Percentiles rank a stretch among this genome's conserved stretches.
Evolutionary conservation across 2,113 vertebrate species (phyloP).

Genomic region (Amia ocellicauda): DNA sequence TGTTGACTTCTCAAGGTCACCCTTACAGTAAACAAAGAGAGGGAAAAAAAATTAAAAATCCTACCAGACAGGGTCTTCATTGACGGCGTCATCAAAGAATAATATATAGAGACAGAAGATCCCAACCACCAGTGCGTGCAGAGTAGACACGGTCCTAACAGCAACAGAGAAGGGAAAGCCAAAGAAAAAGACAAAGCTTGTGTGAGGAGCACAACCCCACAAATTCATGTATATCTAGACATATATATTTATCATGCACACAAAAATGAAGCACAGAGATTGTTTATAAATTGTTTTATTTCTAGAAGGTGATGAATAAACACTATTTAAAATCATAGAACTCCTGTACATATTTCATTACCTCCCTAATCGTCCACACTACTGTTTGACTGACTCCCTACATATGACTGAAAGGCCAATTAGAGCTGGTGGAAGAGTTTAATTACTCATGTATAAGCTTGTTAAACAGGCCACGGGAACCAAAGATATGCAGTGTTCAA

Average conservation of each 20-base stretch:
- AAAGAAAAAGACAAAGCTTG: background rate
- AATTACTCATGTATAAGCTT: background rate
- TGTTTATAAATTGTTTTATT: too few relatives aligned
- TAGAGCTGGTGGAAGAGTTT: background rate
- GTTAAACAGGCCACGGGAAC: background rate
- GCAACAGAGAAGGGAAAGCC: background rate
- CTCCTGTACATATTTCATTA: too few relatives aligned
- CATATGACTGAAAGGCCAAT: background rate
- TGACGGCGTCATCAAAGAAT: constrained; percentile 81
- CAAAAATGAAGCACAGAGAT: background rate
- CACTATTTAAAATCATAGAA: too few relatives aligned
- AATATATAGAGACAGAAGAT: constrained; percentile 83
- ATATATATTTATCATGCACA: background rate
- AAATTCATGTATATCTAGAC: background rate
- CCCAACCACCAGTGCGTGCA: constrained; percentile 88
- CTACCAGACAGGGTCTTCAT: constrained; percentile 90
- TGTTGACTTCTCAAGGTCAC: too few relatives aligned
- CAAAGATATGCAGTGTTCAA: background rate
- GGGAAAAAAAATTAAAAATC: constrained; percentile 36
- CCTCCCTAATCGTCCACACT: too few relatives aligned
- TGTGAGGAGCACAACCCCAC: background rate
- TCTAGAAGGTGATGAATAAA: too few relatives aligned
- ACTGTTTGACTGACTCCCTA: too few relatives aligned
- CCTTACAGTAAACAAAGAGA: background rate
- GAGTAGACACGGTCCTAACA: constrained; percentile 88